These are phyloP conservation scores for Heliocidaris erythrogramma DNA, from an alignment of 35 echinoderm and acorn worm genomes.

Conservation along the genomic window DNA sequence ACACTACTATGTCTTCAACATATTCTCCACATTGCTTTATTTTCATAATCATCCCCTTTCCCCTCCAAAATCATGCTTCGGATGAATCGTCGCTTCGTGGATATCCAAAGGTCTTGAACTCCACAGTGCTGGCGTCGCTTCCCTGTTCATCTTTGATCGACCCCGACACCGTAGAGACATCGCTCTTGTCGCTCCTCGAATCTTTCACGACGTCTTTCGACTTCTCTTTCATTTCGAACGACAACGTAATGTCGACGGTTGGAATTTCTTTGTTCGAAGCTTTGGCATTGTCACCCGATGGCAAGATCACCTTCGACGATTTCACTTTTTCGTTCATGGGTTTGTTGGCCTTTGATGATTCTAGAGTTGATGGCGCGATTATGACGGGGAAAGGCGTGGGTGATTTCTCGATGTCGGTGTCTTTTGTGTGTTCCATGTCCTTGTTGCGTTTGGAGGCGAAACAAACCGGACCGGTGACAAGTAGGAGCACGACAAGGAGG, in stretches of 20 bases:
- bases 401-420: constrained; percentile 27
- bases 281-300: neutral
- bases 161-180: constrained; percentile 7
- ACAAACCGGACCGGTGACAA: constrained; percentile 29
- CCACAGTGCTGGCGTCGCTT: constrained; percentile 30
- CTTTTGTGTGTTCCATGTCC: constrained; percentile 14
- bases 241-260: constrained; percentile 20
- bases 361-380: neutral
- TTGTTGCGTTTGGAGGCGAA: constrained; percentile 18
- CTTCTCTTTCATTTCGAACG: constrained; percentile 28
- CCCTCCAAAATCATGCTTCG: neutral
- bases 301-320: neutral
- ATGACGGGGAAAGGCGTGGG: neutral
- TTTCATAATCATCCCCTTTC: neutral
- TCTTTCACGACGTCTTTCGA: neutral
- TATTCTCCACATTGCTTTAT: neutral
- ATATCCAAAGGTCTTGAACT: constrained; percentile 46
- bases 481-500: constrained; percentile 20
- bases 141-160: constrained; percentile 31
- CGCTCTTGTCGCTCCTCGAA: neutral
- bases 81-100: constrained; percentile 10
- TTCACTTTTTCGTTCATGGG: neutral
- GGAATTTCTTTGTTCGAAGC: constrained; percentile 9
- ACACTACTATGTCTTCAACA: neutral
- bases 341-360: neutral